Base-by-base conservation (phyloP, 2,113 vertebrate genomes). In the Lota lota region DNA sequence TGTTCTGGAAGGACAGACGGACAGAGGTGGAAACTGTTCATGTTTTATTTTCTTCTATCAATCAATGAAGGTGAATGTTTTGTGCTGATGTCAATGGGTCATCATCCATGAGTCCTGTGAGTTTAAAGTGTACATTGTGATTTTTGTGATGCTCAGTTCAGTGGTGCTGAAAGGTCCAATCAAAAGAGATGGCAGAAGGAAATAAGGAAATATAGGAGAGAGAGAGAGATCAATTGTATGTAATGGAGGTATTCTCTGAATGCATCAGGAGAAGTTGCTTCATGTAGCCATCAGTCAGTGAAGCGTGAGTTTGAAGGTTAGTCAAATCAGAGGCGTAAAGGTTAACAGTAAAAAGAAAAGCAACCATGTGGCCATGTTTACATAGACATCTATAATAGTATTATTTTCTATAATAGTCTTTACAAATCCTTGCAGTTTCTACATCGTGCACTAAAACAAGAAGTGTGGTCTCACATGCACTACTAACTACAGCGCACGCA, bases 321-420 rank as follows among this genome's bases (percentile, higher is more conserved):
- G 64, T 50, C 68, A 63, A n/a, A 68, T 66, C 51, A 19, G 54
- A n/a, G 47, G 69, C 66, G 73, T 78, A 62, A 74, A 76, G 1
- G 40, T 6, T n/a, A 56, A n/a, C 2, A 56, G 53, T 56, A n/a
- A 56, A 53, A 3, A 17, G 12, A 53, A 14, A 40, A 63, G 69
- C 8, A 10, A 65, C 40, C 77, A 56, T 59, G 69, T n/a, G 3
- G 62, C 77, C 74, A 67, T 69, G 71, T 82, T 84, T 76, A 83
- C 81, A 70, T 33, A 82, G 33, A 61, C 33, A 58, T 20, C 53
- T 18, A 69, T 5, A 59, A 12, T 17, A 40, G 50, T 33, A 61
- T 47, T 47, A 14, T 47, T 47, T 66, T 72, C 47, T 59, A 24
- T 51, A 50, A 54, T 56, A 66, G 40, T 11, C 20, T 20, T 12